Conservation (phyloP, 2,888 invertebrate species). For the Creontiades dilutus region DNA sequence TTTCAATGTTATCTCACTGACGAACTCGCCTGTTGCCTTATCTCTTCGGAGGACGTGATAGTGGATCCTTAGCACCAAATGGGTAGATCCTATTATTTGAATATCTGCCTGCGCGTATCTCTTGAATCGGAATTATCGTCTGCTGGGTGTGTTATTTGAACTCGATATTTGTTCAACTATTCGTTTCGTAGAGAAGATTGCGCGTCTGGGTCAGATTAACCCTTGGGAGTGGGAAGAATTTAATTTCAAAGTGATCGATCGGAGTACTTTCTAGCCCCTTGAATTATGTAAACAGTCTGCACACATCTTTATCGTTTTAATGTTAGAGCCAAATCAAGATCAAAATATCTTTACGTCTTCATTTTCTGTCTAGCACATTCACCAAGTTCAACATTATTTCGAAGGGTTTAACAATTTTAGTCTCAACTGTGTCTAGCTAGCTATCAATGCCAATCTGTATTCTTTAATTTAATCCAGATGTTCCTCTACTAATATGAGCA, state of each 20-base stretch:
- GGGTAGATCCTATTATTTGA: neutral
- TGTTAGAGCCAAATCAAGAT: too few species aligned
- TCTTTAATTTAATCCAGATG: too few species aligned
- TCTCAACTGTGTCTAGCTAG: too few species aligned
- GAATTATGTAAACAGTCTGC: neutral
- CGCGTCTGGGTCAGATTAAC: conserved; percentile 17
- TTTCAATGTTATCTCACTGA: conserved; percentile 26
- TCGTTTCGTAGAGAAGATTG: conserved; percentile 14
- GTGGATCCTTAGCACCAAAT: neutral
- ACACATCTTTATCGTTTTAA: neutral
- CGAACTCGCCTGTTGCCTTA: conserved; percentile 7
- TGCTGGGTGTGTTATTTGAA: conserved; percentile 38
- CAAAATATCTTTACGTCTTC: too few species aligned
- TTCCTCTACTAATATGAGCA: too few species aligned
- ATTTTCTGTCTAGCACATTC: too few species aligned
- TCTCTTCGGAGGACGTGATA: neutral
- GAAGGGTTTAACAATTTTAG: too few species aligned
- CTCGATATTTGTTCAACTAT: conserved; percentile 18
- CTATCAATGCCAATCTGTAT: too few species aligned
- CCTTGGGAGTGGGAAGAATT: neutral
- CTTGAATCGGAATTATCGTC: conserved; percentile 11
- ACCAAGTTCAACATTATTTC: too few species aligned
- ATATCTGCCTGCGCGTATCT: neutral
- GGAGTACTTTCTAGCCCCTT: neutral
- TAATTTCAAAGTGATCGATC: conserved; percentile 22